A percentile compares a stretch with the other conserved stretches of the same genome.
These are phyloP conservation scores for Psophia crepitans DNA, from an alignment of 2,113 vertebrate genomes.

Conservation along the genomic window DNA sequence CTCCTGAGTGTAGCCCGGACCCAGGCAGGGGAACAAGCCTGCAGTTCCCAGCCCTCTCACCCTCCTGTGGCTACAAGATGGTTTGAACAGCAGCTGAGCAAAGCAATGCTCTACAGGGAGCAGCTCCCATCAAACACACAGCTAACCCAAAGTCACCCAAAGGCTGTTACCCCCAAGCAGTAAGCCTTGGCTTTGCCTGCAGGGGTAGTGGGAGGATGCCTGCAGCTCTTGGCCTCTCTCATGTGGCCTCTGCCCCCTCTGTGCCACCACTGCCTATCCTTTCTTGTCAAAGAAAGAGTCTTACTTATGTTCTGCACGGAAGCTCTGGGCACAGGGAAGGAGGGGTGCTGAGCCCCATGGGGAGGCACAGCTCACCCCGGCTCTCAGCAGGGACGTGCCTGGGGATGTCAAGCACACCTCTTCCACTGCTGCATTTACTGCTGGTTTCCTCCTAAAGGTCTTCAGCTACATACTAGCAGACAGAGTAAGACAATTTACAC, in stretches of 20 bases:
- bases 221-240: no score
- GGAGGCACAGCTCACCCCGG: background rate
- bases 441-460: background rate
- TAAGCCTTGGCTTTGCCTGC: background rate
- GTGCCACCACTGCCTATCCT: background rate
- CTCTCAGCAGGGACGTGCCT: background rate
- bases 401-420: background rate
- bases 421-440: background rate
- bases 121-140: background rate
- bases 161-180: background rate
- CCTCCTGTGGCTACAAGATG: background rate
- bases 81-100: fast-evolving
- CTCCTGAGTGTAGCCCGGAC: background rate
- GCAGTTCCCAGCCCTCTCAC: background rate
- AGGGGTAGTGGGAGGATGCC: background rate
- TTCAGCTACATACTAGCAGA: background rate
- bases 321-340: no score
- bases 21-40: background rate
- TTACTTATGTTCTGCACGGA: fast-evolving
- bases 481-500: fast-evolving
- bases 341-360: background rate
- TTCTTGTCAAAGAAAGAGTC: background rate
- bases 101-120: background rate
- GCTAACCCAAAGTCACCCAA: background rate
- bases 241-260: fast-evolving